Evolutionary conservation across 2,797 vertebrate genomes (phyloP).

Genomic region (Gadopsis marmoratus): DNA sequence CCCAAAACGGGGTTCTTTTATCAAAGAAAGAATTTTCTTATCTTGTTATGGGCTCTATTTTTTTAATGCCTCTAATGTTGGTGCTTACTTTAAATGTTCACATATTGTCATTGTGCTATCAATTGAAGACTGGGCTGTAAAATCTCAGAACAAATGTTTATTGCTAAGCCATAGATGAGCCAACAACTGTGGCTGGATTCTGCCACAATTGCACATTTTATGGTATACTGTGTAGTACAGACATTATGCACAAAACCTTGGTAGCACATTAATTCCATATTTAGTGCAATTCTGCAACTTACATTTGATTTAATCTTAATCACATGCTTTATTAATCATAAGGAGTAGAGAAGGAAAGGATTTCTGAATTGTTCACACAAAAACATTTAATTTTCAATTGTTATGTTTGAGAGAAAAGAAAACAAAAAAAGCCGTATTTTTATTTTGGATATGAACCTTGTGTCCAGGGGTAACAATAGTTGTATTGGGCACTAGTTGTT

Average conservation of each 20-base stretch:
- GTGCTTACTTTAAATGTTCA: not conserved
- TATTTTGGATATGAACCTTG: not conserved
- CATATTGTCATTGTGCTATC: not conserved
- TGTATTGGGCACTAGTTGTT: constrained; percentile 58
- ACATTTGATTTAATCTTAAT: not conserved
- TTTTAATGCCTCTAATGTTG: not conserved
- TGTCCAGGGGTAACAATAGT: constrained; percentile 32
- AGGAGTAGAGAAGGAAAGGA: not conserved
- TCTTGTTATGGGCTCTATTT: not conserved
- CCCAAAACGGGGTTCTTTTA: constrained; percentile 3
- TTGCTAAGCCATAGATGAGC: not conserved
- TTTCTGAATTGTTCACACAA: not conserved
- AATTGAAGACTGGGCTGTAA: not conserved
- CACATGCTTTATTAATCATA: constrained; percentile 5
- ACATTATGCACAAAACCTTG: not conserved
- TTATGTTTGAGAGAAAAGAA: constrained; percentile 10
- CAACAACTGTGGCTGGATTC: not conserved
- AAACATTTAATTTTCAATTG: not conserved
- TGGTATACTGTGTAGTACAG: not conserved
- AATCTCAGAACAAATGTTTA: not conserved
- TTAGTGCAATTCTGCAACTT: not conserved
- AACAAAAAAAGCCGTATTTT: not conserved
- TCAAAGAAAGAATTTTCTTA: constrained; percentile 8
- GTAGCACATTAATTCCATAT: not conserved
- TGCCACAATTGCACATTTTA: not conserved